Evolutionary conservation across 2,113 vertebrate species (phyloP).

Genomic region (Acanthisitta chloris): DNA sequence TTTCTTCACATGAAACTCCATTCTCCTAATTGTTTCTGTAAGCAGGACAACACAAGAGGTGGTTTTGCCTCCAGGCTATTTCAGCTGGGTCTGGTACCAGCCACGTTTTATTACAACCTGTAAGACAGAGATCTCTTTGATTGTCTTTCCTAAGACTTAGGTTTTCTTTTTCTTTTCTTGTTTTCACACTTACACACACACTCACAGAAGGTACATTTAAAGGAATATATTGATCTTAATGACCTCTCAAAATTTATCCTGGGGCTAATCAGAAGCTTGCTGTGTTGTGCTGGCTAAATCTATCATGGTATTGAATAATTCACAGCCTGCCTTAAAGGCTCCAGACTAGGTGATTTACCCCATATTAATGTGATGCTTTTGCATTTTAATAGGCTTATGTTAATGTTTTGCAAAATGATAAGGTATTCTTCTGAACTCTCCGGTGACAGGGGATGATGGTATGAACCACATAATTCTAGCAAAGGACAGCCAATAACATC

Average conservation of each 20-base stretch:
- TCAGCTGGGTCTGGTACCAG: not conserved
- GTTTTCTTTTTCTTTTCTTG: not conserved
- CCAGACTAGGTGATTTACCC: slow-evolving; percentile 55
- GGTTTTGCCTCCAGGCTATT: slow-evolving; percentile 8
- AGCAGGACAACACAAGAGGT: not conserved
- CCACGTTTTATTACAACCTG: not conserved
- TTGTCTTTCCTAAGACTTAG: not conserved
- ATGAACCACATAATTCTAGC: slow-evolving; percentile 13
- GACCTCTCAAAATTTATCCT: slow-evolving; percentile 50
- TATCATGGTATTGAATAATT: slow-evolving; percentile 60
- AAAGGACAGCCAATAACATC: slow-evolving; percentile 16
- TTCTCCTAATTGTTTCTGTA: not conserved
- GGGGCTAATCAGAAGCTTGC: slow-evolving; percentile 53
- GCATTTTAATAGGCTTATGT: slow-evolving; percentile 59
- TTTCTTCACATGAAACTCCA: not conserved
- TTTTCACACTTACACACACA: not conserved
- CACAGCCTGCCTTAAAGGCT: slow-evolving; percentile 48
- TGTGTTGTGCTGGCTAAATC: slow-evolving; percentile 25
- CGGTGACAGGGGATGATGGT: not conserved
- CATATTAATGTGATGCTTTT: slow-evolving; percentile 45
- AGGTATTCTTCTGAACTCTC: slow-evolving; percentile 19
- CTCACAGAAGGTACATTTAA: not conserved
- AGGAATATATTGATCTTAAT: slow-evolving; percentile 29
- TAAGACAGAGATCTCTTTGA: not conserved
- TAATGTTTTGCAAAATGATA: slow-evolving; percentile 53